These are phyloP conservation scores for Globodera rostochiensis DNA, from an alignment of 1,140 invertebrate species.

Conservation along the genomic window DNA sequence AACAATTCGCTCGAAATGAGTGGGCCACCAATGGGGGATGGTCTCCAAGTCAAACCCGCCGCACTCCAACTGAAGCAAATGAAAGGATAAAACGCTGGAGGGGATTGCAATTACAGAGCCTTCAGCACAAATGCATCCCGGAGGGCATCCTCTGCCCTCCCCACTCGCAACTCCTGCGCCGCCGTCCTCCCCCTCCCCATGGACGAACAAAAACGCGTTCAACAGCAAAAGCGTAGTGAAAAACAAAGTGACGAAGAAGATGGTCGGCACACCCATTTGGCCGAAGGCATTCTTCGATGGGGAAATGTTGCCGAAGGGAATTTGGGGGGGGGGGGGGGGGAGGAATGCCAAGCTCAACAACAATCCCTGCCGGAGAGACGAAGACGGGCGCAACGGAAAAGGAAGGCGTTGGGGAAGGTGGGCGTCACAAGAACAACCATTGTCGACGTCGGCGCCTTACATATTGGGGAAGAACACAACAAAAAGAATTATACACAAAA, in stretches of 20 bases:
- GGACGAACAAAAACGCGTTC: neutral
- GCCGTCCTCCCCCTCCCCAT: neutral
- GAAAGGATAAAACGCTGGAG: neutral
- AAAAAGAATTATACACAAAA: neutral
- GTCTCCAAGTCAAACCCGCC: conserved; percentile 30
- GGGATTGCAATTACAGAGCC: neutral
- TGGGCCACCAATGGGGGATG: conserved; percentile 41
- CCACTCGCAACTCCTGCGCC: neutral
- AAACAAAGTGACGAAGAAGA: neutral
- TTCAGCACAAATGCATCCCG: conserved; percentile 4
- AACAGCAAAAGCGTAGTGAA: neutral
- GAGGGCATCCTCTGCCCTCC: conserved; percentile 2
- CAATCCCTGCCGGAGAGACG: neutral
- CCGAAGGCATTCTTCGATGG: conserved; percentile 5
- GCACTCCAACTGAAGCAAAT: conserved; percentile 40
- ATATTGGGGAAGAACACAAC: neutral
- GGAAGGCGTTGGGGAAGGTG: neutral
- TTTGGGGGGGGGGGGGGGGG: neutral
- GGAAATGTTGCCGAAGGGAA: neutral
- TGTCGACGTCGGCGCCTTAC: neutral
- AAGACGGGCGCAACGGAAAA: neutral
- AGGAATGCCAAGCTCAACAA: neutral
- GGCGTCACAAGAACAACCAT: neutral
- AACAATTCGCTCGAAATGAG: conserved; percentile 32
- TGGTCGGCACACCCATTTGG: neutral